These are phyloP conservation scores for Lemur catta DNA, from an alignment of 2,797 vertebrate species.

Conservation along the genomic window DNA sequence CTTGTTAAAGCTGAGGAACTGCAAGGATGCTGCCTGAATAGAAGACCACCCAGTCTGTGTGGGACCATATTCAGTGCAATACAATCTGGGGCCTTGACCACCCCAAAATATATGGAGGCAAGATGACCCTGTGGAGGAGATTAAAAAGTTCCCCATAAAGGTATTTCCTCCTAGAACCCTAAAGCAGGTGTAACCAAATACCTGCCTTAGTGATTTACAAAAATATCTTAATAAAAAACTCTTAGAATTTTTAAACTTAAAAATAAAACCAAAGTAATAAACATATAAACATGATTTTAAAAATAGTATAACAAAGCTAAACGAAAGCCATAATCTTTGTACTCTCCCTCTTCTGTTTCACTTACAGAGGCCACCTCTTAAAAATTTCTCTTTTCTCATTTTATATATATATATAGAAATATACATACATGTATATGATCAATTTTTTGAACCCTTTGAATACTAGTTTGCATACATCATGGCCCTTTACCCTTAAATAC, in stretches of 20 bases:
- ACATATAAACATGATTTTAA: not conserved
- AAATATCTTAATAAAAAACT: not conserved
- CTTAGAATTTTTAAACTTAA: not conserved
- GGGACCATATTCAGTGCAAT: not conserved
- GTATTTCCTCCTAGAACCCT: not conserved
- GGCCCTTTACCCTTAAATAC: not conserved
- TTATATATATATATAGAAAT: not conserved
- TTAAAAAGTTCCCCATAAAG: not conserved
- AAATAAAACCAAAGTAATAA: not conserved
- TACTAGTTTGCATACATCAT: not conserved
- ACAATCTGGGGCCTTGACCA: not conserved
- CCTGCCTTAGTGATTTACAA: not conserved
- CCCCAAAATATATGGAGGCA: not conserved
- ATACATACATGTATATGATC: not conserved
- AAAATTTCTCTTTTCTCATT: not conserved
- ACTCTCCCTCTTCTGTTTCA: not conserved
- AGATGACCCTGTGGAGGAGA: not conserved
- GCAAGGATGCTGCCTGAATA: not conserved
- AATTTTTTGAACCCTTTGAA: not conserved
- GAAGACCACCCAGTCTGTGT: not conserved
- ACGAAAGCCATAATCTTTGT: not conserved
- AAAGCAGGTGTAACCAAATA: not conserved
- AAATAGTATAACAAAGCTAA: not conserved
- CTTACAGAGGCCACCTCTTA: not conserved
- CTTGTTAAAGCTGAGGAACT: not conserved